Percentiles rank a stretch among this genome's conserved stretches.
phyloP scores from a whole-genome alignment of 2,797 vertebrate genomes.

The Pogonophryne albipinna region DNA sequence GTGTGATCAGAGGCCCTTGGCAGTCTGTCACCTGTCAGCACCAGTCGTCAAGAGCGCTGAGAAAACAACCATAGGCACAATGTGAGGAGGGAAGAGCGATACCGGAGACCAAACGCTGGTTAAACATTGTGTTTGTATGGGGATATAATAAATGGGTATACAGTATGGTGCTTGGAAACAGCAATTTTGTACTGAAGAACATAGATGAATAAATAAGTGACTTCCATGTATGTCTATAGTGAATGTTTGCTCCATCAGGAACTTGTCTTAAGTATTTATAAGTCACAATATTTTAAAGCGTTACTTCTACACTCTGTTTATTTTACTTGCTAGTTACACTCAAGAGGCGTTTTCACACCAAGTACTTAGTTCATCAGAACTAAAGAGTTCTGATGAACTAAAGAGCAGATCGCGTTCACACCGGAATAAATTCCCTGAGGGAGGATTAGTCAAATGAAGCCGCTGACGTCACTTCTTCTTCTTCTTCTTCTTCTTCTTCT shows the following conservation, averaged over 20 bases:
- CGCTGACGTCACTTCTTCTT: no score
- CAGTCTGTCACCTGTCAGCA: constrained; percentile 79
- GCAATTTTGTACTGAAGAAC: not conserved
- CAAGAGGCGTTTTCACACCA: no score
- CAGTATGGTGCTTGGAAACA: constrained; percentile 8
- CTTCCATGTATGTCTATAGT: not conserved
- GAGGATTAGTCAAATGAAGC: no score
- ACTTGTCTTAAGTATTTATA: no score
- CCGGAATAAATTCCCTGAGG: no score
- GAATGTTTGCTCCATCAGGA: not conserved
- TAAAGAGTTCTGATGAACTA: no score
- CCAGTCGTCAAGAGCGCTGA: constrained; percentile 57
- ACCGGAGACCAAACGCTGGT: constrained; percentile 43
- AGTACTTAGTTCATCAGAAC: no score
- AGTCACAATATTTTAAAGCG: no score
- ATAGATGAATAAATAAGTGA: not conserved
- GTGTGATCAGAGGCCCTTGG: constrained; percentile 77
- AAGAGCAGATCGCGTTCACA: no score
- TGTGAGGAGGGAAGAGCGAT: constrained; percentile 36
- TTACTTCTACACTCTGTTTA: not conserved
- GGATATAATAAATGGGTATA: constrained; percentile 20
- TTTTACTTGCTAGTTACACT: no score
- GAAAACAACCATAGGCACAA: constrained; percentile 64
- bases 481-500: no score
- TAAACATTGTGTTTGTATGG: constrained; percentile 38